phyloP scores from a whole-genome alignment of 2,113 vertebrate genomes.

The Rhynchomys soricoides region DNA sequence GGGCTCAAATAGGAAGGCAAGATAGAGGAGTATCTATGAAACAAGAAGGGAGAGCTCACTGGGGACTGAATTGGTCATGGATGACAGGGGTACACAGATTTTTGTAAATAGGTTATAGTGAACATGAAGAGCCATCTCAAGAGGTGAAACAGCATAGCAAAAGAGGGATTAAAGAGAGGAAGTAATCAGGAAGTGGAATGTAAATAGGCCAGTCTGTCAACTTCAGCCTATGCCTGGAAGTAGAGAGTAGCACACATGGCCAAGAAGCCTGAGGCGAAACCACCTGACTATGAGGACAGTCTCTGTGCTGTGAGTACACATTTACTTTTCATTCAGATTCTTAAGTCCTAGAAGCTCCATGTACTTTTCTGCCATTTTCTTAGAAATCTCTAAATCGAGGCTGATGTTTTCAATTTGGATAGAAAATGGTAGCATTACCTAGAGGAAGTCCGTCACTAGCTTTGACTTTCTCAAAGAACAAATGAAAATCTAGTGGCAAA shows the following conservation, averaged over 20 bases:
- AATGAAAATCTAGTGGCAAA: constrained; percentile 30
- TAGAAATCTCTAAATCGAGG: constrained; percentile 59
- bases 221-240: not conserved
- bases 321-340: not conserved
- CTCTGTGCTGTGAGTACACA: not conserved
- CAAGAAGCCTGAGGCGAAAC: not conserved
- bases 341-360: not conserved
- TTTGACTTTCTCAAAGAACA: constrained; percentile 58
- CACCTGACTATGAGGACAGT: not conserved
- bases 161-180: not conserved
- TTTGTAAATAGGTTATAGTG: not conserved
- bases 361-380: constrained; percentile 7
- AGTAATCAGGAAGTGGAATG: not conserved
- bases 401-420: constrained; percentile 29
- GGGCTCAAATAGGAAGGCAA: constrained; percentile 1
- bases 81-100: constrained; percentile 22
- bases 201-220: not conserved
- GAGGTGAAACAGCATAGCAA: not conserved
- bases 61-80: not conserved
- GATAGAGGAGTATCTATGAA: not conserved
- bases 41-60: not conserved
- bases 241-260: not conserved
- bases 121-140: not conserved
- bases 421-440: constrained; percentile 37
- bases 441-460: constrained; percentile 36